Percentiles rank a stretch among this genome's conserved stretches.
Evolutionary conservation across 2,888 invertebrate species (phyloP).

Genomic region (Campaea margaritaria): DNA sequence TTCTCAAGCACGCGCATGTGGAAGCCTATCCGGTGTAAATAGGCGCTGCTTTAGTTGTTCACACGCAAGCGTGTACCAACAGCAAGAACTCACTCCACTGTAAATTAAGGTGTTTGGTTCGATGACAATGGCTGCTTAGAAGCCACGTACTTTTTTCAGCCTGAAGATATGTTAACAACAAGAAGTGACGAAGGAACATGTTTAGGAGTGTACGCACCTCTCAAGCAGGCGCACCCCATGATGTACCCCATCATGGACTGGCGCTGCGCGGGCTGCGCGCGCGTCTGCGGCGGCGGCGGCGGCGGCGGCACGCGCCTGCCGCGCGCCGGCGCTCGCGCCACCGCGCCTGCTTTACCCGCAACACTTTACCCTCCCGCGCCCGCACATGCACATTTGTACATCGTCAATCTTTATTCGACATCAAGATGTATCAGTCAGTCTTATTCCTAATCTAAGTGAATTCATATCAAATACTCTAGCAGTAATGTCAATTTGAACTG

Average conservation of each 20-base stretch:
- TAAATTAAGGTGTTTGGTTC: no score
- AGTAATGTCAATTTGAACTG: not conserved
- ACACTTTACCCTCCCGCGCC: slow-evolving; percentile 63
- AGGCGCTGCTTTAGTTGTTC: not conserved
- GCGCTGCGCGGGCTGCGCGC: slow-evolving; percentile 68
- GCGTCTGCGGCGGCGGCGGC: slow-evolving; percentile 67
- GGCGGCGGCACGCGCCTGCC: slow-evolving; percentile 80
- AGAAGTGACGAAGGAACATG: not conserved
- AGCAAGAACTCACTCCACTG: no score
- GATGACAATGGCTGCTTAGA: no score
- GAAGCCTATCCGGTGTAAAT: not conserved
- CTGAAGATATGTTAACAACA: no score
- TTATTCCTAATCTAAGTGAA: slow-evolving; percentile 11
- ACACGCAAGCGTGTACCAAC: not conserved
- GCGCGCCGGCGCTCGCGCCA: slow-evolving; percentile 72
- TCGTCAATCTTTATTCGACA: slow-evolving; percentile 12
- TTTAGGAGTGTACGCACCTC: slow-evolving; percentile 85
- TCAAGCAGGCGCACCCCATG: slow-evolving; percentile 97
- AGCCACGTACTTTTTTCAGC: no score
- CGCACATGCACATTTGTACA: slow-evolving; percentile 46
- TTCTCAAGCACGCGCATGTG: not conserved
- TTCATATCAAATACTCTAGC: slow-evolving; percentile 11
- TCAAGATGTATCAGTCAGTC: slow-evolving; percentile 7
- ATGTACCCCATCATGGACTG: slow-evolving; percentile 95
- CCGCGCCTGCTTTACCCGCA: slow-evolving; percentile 69